These are phyloP conservation scores for Neelides folsomi DNA, from an alignment of 2,888 invertebrate genomes.

Conservation along the genomic window DNA sequence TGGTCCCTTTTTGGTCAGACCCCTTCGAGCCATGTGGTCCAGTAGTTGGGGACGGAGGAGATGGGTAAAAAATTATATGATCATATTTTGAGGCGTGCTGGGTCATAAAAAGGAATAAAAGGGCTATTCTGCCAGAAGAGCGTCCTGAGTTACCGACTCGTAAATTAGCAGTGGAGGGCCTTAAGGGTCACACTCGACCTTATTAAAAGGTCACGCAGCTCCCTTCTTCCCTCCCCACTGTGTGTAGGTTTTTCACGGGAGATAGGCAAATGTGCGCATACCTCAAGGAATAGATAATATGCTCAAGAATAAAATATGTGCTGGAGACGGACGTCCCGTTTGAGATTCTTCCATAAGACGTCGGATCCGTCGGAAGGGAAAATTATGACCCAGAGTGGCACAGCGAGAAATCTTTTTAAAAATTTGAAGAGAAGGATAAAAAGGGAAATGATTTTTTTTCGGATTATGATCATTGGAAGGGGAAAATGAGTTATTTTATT, in stretches of 20 bases:
- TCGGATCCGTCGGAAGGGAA: not conserved
- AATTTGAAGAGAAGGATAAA: not conserved
- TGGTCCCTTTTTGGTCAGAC: slow-evolving; percentile 13
- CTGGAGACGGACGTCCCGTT: not conserved
- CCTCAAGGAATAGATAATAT: too few species aligned
- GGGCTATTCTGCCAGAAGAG: slow-evolving; percentile 7
- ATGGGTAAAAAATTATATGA: not conserved
- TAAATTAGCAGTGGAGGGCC: slow-evolving; percentile 24
- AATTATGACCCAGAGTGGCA: not conserved
- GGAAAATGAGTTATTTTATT: slow-evolving; percentile 14
- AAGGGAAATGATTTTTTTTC: not conserved
- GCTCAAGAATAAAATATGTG: too few species aligned
- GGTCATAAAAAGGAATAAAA: slow-evolving; percentile 11
- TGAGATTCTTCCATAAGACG: not conserved
- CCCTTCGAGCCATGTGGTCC: slow-evolving; percentile 16
- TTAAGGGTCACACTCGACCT: slow-evolving; percentile 30
- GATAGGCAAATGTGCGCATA: slow-evolving; percentile 9
- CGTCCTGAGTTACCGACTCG: slow-evolving; percentile 11
- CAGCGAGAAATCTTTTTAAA: not conserved
- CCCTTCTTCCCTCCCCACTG: slow-evolving; percentile 19
- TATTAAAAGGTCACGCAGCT: slow-evolving; percentile 33
- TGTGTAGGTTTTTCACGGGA: slow-evolving; percentile 20
- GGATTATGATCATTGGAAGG: slow-evolving; percentile 5
- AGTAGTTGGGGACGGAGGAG: not conserved
- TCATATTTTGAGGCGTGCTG: slow-evolving; percentile 1